Percentiles rank a stretch among this genome's conserved stretches.
Conservation (phyloP, 2,888 invertebrate species). For the Idaea dimidiata region DNA sequence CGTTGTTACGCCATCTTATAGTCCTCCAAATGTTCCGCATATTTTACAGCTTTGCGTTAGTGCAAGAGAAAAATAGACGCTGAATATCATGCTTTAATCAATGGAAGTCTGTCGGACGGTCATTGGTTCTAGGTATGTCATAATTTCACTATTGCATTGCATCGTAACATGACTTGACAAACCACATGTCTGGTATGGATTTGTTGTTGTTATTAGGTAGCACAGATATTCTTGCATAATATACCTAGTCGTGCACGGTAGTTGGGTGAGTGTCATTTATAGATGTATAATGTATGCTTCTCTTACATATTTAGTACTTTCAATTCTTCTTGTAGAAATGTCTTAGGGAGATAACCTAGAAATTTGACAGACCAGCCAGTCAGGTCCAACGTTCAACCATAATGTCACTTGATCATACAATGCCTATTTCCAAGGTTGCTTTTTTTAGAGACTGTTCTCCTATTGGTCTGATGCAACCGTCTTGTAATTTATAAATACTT, state of each 20-base stretch:
- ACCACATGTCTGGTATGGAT: conserved; percentile 73
- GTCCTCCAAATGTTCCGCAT: conserved; percentile 75
- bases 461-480: conserved; percentile 32
- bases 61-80: conserved; percentile 57
- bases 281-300: conserved; percentile 36
- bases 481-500: conserved; percentile 9
- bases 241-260: conserved; percentile 51
- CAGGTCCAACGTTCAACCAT: conserved; percentile 71
- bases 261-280: conserved; percentile 38
- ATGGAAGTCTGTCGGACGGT: conserved; percentile 58
- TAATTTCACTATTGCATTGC: conserved; percentile 59
- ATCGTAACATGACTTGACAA: conserved; percentile 68
- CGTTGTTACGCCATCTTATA: conserved; percentile 81
- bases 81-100: conserved; percentile 64
- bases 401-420: conserved; percentile 55
- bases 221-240: conserved; percentile 57
- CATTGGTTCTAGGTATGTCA: conserved; percentile 71
- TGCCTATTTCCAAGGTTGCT: conserved; percentile 56
- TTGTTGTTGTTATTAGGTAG: conserved; percentile 72
- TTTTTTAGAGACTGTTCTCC: conserved; percentile 33
- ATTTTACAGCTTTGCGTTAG: conserved; percentile 66
- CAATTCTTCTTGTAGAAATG: conserved; percentile 27
- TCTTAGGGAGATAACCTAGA: conserved; percentile 64
- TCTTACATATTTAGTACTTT: not conserved
- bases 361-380: conserved; percentile 68